Percentiles rank a stretch among this genome's conserved stretches.
Conservation (phyloP, 2,113 vertebrate species). For the Tupaia tana region DNA sequence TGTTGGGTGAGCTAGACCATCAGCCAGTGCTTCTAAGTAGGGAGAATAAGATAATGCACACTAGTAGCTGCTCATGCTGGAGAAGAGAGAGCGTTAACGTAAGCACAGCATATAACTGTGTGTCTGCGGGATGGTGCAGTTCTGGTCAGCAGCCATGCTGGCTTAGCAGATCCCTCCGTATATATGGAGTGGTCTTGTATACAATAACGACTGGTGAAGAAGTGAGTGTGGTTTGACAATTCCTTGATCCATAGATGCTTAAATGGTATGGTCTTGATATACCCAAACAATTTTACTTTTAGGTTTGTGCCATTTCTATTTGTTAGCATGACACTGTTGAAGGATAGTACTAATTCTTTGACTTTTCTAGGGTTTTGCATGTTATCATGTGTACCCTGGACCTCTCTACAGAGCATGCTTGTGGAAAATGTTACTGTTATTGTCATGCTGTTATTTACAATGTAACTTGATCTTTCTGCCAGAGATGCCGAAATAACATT, state of each 20-base stretch:
- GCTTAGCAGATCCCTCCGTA: not conserved
- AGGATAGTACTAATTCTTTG: not conserved
- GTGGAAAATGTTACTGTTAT: not conserved
- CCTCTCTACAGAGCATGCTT: not conserved
- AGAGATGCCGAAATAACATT: constrained; percentile 52
- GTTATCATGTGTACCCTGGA: not conserved
- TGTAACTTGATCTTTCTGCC: constrained; percentile 53
- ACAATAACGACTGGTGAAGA: not conserved
- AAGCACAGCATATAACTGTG: not conserved
- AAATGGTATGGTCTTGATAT: not conserved
- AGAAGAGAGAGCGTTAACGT: not conserved
- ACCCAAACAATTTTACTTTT: constrained; percentile 21
- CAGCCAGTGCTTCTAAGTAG: not conserved
- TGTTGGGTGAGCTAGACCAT: not conserved
- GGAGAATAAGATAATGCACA: not conserved
- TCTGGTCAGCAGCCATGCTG: not conserved
- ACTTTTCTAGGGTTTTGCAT: constrained; percentile 29
- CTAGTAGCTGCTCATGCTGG: not conserved
- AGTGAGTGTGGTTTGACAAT: not conserved
- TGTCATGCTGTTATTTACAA: constrained; percentile 8
- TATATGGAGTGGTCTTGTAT: not conserved
- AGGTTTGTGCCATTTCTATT: not conserved
- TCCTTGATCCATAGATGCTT: not conserved
- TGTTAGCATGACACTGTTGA: not conserved
- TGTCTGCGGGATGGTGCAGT: not conserved